Base-by-base conservation (phyloP, 2,113 vertebrate species). In the Columba livia region DNA sequence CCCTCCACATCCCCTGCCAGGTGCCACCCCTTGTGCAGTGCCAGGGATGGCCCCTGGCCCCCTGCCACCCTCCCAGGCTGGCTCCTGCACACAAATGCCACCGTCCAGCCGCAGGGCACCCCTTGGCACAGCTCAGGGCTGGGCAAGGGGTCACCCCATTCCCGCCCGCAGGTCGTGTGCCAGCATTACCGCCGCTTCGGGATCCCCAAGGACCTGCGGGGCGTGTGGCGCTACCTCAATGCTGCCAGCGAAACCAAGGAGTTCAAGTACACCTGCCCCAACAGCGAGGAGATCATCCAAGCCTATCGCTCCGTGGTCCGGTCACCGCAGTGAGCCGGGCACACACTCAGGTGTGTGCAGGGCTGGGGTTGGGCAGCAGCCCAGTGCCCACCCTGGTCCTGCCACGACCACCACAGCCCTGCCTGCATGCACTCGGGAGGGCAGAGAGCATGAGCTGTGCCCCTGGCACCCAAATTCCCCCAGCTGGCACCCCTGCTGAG, bases 251-350 rank as follows among this genome's bases (percentile, higher is more conserved):
- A 98, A 89, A 94, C 91, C 85, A 98, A 98, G 29, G 98, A 98
- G 95, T 99, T 99, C 97, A 98, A 97, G 54, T 97, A 98, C 91
- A 99, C 98, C 31, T 99, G 99, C 61, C 99, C 99, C 23, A 98
- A 97, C 7, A 97, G 97, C 6, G 50, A 93, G 5, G 99, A 99
- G 98, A 99, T 99, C 36, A 67, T 99, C 61, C 79, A 95, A 24
- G 99, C 98, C 65, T 99, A 99, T 93, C 70, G 77, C 24, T 94
- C 98, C 0, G 98, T 98, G n/a, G 99, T 98, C n/a, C 98, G 95
- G 74, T 97, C 97, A 42, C 97, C 87, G 0, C 53, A 93, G 89
- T 89, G 83, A 69, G 79, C 62, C 0, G 1, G 75, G 44, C 53
- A 32, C 1, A 0, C 0, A 6, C 78, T 34, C 77, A 24, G 60